Evolutionary conservation across 1,140 invertebrate genomes (phyloP).

Genomic region (Lasioglossum baleicum): DNA sequence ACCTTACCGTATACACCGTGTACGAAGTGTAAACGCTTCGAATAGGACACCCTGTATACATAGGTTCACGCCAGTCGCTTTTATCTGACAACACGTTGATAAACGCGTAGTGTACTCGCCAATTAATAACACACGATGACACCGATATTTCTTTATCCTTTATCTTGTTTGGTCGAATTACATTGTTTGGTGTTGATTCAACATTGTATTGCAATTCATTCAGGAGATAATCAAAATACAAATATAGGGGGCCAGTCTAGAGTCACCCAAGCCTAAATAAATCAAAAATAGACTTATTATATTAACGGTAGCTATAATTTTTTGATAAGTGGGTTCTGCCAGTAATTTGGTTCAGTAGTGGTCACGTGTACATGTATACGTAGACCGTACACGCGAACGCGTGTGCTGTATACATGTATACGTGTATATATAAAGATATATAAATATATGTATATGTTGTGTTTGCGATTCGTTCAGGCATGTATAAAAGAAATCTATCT

Average conservation of each 20-base stretch:
- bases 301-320: constrained; percentile 74
- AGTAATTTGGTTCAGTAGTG: constrained; percentile 76
- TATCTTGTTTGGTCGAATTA: not conserved
- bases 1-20: no score
- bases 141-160: constrained; percentile 8
- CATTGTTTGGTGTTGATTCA: not conserved
- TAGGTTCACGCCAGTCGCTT: no score
- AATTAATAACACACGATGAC: not conserved
- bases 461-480: constrained; percentile 11
- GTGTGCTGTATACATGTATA: not conserved
- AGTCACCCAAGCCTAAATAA: constrained; percentile 77
- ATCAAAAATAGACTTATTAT: constrained; percentile 78
- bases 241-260: constrained; percentile 64
- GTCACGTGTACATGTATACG: not conserved
- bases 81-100: not conserved
- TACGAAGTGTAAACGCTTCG: no score
- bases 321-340: constrained; percentile 72
- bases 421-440: not conserved
- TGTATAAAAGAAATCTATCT: constrained; percentile 39
- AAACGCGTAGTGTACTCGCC: not conserved
- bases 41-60: no score
- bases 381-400: not conserved
- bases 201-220: constrained; percentile 47
- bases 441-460: constrained; percentile 3
- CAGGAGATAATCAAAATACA: constrained; percentile 64